Base-by-base conservation (phyloP, 2,113 vertebrate genomes). In the Phyllostomus discolor region DNA sequence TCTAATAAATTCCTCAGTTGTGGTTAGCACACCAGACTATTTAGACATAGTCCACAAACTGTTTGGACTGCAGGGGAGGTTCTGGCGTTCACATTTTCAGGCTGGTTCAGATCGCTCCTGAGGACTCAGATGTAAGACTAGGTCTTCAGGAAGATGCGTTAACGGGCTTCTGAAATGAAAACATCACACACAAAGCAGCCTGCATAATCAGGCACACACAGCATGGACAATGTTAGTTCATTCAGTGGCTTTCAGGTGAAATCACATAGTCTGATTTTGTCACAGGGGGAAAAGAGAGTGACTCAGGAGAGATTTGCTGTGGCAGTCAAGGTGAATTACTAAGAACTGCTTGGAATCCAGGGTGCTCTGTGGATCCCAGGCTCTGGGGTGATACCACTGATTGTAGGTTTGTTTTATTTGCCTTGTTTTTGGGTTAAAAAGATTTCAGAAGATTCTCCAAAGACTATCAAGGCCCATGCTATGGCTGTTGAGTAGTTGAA, bases 31-130 rank as follows among this genome's bases (percentile, higher is more conserved):
- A 82, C 31, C 62, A 67, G 38, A 66, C 87, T 97, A 98, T 97
- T 95, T 82, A 93, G 96, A 91, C 70, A 92, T 95, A 94, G 79
- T 94, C 95, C 50, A 78, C 95, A 97, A 97, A 97, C 52, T 93
- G 85, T 95, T 96, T 96, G 84, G 93, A 94, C 94, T 31, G 7
- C n/a, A 57, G 92, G 70, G 46, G 94, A 82, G 62, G 54, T 1
- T 46, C 20, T 46, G 96, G 80, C 54, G 3, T 35, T 82, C 10
- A 35, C 64, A 67, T 80, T 67, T 92, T 48, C 80, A 82, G 89
- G 62, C 90, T 81, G 86, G 73, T 80, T 95, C 93, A 93, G 85
- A 85, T 22, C 1, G 11, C 38, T 84, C 50, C n/a, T 41, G 64
- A 91, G 28, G 85, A 38, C 81, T 0, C 22, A 67, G n/a, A 79